These are phyloP conservation scores for Triplophysa siluroides DNA, from an alignment of 2,113 vertebrate genomes.

Conservation along the genomic window DNA sequence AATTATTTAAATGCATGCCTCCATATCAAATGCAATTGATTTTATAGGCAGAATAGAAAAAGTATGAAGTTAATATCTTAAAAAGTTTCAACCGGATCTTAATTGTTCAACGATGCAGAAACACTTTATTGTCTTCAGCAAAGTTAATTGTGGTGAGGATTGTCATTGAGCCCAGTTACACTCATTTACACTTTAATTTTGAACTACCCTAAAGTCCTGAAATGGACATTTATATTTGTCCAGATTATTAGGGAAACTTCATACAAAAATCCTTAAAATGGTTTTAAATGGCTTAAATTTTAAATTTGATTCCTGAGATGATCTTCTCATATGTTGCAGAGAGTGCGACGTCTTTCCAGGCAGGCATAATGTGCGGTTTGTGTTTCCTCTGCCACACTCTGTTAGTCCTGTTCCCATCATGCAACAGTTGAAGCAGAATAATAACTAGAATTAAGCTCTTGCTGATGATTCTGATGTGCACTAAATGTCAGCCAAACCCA, in stretches of 20 bases:
- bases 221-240: too few relatives aligned
- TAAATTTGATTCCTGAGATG: not conserved
- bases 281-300: not conserved
- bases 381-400: slow-evolving; percentile 54
- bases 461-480: slow-evolving; percentile 64
- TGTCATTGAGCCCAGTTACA: too few relatives aligned
- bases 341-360: slow-evolving; percentile 2
- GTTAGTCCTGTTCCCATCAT: slow-evolving; percentile 62
- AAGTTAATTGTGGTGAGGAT: too few relatives aligned
- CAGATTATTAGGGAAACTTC: not conserved
- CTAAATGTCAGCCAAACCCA: slow-evolving; percentile 64
- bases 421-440: slow-evolving; percentile 69
- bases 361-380: slow-evolving; percentile 56
- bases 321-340: not conserved
- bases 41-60: too few relatives aligned
- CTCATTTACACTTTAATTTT: too few relatives aligned
- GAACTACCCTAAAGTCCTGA: too few relatives aligned
- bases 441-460: slow-evolving; percentile 71
- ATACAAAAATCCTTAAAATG: not conserved
- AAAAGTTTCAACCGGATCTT: too few relatives aligned
- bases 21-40: too few relatives aligned
- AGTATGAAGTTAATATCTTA: too few relatives aligned
- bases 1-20: too few relatives aligned
- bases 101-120: too few relatives aligned
- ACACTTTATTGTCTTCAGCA: too few relatives aligned